phyloP scores from a whole-genome alignment of 2,113 vertebrate species.

The Phodopus roborovskii region DNA sequence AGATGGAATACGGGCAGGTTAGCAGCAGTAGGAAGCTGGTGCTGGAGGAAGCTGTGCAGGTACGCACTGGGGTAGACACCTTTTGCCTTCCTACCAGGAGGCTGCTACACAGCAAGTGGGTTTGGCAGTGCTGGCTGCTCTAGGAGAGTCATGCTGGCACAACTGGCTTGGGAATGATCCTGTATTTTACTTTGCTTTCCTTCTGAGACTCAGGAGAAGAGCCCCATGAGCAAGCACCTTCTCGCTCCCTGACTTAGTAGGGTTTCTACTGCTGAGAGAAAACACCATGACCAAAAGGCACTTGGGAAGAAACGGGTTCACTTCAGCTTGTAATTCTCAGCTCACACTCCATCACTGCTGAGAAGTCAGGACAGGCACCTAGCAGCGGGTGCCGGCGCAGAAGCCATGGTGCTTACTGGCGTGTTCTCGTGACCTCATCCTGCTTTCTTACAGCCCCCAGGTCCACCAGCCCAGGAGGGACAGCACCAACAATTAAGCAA shows the following conservation, averaged over 20 bases:
- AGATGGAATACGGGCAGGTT: neutral
- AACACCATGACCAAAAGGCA: neutral
- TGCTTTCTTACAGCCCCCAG: neutral
- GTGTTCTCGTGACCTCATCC: neutral
- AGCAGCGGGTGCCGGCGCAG: neutral
- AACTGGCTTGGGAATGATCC: neutral
- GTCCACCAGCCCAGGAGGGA: neutral
- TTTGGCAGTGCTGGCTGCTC: neutral
- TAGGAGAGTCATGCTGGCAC: neutral
- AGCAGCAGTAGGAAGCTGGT: neutral
- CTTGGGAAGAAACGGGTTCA: neutral
- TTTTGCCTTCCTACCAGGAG: rapidly evolving
- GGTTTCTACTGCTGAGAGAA: neutral
- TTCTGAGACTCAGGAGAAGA: neutral
- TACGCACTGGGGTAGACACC: rapidly evolving
- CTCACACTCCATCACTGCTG: neutral
- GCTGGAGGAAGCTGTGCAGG: no score
- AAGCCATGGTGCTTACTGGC: neutral
- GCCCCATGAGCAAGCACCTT: neutral
- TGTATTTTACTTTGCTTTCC: neutral
- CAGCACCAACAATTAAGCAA: neutral
- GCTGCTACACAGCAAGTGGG: neutral
- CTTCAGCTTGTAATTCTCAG: neutral
- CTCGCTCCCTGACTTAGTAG: neutral
- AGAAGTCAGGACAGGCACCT: neutral